Evolutionary conservation across 2,113 vertebrate species (phyloP), one percentile per base, ranked within the genome.

Genomic region (Sinosuthora webbiana): DNA sequence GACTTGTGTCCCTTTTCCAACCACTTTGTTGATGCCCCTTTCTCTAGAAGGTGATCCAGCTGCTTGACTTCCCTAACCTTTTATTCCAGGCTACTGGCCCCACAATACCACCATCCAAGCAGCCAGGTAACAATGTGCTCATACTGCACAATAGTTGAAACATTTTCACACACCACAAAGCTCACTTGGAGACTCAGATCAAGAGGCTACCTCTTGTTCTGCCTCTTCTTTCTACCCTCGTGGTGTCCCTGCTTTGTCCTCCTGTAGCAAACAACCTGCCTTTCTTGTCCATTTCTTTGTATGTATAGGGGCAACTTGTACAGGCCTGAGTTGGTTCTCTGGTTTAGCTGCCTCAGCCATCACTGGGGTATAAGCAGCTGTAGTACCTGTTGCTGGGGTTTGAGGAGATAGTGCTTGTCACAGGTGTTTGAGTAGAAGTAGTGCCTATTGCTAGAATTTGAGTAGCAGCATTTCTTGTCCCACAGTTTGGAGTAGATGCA

Each of bases 121-220:
- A 62, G 25, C 18, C 41, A 55, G 35, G 15, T 27, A 69, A 83
- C 4, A 55, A 41, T 15, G 25, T 19, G 10, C 25, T 83, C 5
- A 56, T 31, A 35, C 18, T 49, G 20, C 15, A 56, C 42, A 37
- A 42, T 2, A 42, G 35, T 17, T 42, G 47, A 49, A 90, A 69
- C 10, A 2, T 69, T 62, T 31, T 49, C 10, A 24, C 15, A 35
- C 18, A 62, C 12, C 12, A 24, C 10, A 45, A 4, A 69, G 63
- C 30, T 62, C 35, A 16, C 12, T 3, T n/a, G 15, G 1, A 11
- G 25, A 22, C 31, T 6, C 1, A 3, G 5, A 55, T 83, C 2
- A 1, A 53, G 39, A 2, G 3, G 11, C 41, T 35, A 31, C 18
- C 5, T 83, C 47, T 55, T 90, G 14, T 11, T 83, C n/a, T 47